A percentile compares a stretch with the other conserved stretches of the same genome.
phyloP scores from a whole-genome alignment of 2,888 invertebrate species.

The Stenchaetothrips biformis region DNA sequence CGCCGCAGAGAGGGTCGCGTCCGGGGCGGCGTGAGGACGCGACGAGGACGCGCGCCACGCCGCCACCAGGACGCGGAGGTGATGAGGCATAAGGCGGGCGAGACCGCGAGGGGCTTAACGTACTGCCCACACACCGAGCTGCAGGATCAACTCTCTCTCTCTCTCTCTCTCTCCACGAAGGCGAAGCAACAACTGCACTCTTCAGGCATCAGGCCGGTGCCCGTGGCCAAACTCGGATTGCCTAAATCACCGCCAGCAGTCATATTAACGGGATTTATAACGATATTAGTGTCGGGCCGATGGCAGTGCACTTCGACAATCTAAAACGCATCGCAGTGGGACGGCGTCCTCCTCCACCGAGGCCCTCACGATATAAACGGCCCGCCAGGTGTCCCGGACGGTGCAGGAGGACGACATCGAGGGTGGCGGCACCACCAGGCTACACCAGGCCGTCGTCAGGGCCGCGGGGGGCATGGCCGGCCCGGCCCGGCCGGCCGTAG shows the following conservation, averaged over 20 bases:
- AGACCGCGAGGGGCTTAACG: too few species aligned
- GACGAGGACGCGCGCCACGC: not conserved
- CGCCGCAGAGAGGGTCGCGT: not conserved
- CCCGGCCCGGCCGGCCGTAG: not conserved
- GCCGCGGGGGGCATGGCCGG: not conserved
- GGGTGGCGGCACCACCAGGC: too few species aligned
- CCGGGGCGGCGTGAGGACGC: too few species aligned
- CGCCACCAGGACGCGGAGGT: not conserved
- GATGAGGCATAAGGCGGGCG: too few species aligned
- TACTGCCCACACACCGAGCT: not conserved
- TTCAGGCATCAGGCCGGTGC: too few species aligned
- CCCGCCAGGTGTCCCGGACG: not conserved
- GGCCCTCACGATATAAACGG: not conserved
- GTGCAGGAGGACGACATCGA: too few species aligned
- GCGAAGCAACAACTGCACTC: too few species aligned
- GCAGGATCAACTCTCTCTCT: not conserved
- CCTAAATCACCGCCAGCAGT: not conserved
- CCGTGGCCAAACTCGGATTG: too few species aligned
- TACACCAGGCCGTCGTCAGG: too few species aligned
- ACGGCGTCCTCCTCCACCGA: not conserved
- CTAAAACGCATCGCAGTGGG: not conserved
- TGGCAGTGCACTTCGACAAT: too few species aligned
- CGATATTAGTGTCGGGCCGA: not conserved
- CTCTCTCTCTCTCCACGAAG: too few species aligned
- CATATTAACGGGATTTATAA: not conserved